Conservation (phyloP, 2,888 invertebrate genomes). For the Kryphioiulus occultus region DNA sequence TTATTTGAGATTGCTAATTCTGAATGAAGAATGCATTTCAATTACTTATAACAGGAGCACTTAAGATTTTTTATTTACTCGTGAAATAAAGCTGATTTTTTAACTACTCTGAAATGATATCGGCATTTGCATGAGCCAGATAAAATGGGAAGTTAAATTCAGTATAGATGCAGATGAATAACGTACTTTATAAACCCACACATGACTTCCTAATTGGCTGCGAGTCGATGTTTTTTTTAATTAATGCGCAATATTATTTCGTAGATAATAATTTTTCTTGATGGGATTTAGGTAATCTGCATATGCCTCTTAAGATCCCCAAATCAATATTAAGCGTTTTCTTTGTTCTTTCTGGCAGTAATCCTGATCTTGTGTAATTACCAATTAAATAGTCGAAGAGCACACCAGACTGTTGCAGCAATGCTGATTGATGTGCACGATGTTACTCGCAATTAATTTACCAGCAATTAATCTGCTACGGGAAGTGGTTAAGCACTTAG, state of each 20-base stretch:
- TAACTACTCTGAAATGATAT: neutral
- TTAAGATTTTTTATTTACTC: neutral
- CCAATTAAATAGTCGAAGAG: constrained; percentile 33
- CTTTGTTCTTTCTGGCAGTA: neutral
- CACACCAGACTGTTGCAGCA: constrained; percentile 25
- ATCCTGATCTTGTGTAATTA: constrained; percentile 40
- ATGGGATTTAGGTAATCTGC: constrained; percentile 14
- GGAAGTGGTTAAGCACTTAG: constrained; percentile 37
- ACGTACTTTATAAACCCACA: neutral
- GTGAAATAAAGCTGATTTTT: neutral
- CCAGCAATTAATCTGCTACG: constrained; percentile 39
- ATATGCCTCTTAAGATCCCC: neutral
- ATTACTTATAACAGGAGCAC: no score
- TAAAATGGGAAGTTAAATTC: neutral
- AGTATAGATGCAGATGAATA: neutral
- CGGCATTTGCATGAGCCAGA: neutral
- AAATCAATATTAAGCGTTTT: constrained; percentile 42
- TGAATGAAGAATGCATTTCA: neutral
- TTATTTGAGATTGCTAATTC: neutral
- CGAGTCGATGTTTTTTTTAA: neutral
- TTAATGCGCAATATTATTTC: neutral
- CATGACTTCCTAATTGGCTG: neutral
- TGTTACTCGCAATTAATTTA: constrained; percentile 41
- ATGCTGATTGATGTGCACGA: constrained; percentile 13
- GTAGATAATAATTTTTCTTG: neutral